Evolutionary conservation across 2,797 vertebrate species (phyloP).

Genomic region (Tokudaia muenninki): DNA sequence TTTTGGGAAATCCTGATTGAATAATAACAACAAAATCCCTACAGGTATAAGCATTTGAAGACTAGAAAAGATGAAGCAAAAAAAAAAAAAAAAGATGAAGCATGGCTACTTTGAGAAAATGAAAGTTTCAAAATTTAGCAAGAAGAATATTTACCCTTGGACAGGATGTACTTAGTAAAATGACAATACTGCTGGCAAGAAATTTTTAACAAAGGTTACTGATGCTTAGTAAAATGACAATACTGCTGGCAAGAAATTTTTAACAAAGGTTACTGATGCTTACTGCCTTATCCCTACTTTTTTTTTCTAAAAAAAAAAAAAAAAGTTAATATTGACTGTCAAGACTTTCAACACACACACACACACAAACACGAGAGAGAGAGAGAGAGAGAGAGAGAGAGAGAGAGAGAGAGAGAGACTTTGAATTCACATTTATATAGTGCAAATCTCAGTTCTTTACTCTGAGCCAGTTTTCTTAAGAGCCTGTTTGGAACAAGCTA

Average conservation of each 20-base stretch:
- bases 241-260: not conserved
- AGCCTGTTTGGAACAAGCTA: conserved; percentile 26
- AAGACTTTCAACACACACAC: not conserved
- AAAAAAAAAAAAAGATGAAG: not conserved
- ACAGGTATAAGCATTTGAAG: not conserved
- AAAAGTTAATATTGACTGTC: not conserved
- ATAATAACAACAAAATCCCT: not conserved
- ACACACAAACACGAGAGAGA: no score
- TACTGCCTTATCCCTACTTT: not conserved
- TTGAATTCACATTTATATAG: not conserved
- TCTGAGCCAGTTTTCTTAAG: not conserved
- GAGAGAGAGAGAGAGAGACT: not conserved
- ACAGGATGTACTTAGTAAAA: not conserved
- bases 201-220: not conserved
- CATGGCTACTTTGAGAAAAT: conserved; percentile 25
- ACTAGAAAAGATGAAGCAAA: not conserved
- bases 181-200: not conserved
- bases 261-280: not conserved
- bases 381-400: no score
- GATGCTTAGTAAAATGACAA: not conserved
- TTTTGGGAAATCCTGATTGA: conserved; percentile 15
- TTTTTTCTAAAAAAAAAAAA: not conserved
- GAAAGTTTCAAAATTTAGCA: conserved; percentile 7
- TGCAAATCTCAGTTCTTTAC: not conserved
- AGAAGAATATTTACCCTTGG: conserved; percentile 5